These are phyloP conservation scores for Argyra leucocephala DNA, from an alignment of 2,888 invertebrate genomes.

Conservation along the genomic window DNA sequence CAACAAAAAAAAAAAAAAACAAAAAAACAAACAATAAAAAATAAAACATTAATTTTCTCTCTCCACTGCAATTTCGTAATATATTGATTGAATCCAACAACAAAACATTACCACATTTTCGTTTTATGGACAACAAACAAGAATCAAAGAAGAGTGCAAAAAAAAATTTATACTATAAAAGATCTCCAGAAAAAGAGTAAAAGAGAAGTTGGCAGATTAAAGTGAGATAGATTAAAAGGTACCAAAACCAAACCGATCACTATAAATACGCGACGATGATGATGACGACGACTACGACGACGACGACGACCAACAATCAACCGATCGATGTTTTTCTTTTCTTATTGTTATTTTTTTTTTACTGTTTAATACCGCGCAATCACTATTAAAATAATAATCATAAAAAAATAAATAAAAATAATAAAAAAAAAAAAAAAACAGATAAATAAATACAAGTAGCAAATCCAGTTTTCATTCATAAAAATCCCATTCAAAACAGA, in stretches of 20 bases:
- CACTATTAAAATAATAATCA: neutral
- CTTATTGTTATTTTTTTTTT: neutral
- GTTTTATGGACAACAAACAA: neutral
- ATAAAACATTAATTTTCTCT: neutral
- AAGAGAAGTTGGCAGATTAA: too few species aligned
- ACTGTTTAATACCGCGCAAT: neutral
- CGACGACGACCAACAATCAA: neutral
- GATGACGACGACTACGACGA: neutral
- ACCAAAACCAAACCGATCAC: too few species aligned
- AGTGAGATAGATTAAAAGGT: too few species aligned
- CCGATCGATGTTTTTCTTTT: neutral
- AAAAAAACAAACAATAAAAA: neutral
- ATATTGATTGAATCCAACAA: neutral
- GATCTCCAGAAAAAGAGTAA: neutral
- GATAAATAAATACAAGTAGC: neutral
- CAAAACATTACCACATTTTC: too few species aligned
- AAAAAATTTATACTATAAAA: neutral
- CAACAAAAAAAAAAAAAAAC: neutral
- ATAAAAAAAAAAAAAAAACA: neutral
- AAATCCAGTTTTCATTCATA: conserved; percentile 11
- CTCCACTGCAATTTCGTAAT: neutral
- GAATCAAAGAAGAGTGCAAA: neutral
- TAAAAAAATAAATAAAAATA: neutral
- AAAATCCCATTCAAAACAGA: neutral
- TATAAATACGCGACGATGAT: neutral